These are phyloP conservation scores for Cheilosia impressa DNA, from an alignment of 2,888 invertebrate genomes.

Conservation along the genomic window DNA sequence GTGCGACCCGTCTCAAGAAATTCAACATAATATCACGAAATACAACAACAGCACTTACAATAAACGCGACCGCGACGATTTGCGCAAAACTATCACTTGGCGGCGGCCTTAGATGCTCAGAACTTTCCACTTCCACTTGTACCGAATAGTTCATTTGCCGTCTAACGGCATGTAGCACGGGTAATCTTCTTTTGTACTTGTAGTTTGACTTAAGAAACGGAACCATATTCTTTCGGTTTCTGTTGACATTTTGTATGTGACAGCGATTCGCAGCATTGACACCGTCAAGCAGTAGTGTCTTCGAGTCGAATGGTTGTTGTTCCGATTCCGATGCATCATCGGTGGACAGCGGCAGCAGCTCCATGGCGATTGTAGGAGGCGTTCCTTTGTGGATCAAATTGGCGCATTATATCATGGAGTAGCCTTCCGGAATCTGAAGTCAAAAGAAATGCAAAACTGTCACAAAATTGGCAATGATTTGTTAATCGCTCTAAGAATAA, in stretches of 20 bases:
- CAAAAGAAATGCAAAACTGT: constrained; percentile 8
- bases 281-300: constrained; percentile 25
- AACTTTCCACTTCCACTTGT: constrained; percentile 65
- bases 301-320: constrained; percentile 55
- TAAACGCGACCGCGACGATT: constrained; percentile 61
- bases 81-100: constrained; percentile 66
- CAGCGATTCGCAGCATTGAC: constrained; percentile 54
- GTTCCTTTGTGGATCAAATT: constrained; percentile 29
- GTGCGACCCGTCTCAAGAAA: constrained; percentile 55
- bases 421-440: constrained; percentile 52
- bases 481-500: constrained; percentile 33
- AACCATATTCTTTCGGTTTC: constrained; percentile 67
- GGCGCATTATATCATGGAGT: constrained; percentile 61
- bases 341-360: constrained; percentile 50
- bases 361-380: constrained; percentile 46
- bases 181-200: constrained; percentile 83
- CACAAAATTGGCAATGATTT: constrained; percentile 26
- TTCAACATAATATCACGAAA: constrained; percentile 72
- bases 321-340: constrained; percentile 53
- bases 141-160: constrained; percentile 44
- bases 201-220: constrained; percentile 83
- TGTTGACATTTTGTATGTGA: constrained; percentile 59
- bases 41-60: constrained; percentile 61
- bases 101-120: constrained; percentile 37
- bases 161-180: constrained; percentile 15